Evolutionary conservation across 2,797 vertebrate genomes (phyloP), one percentile per base, ranked within the genome.

Genomic region (Sebastes umbrosus): DNA sequence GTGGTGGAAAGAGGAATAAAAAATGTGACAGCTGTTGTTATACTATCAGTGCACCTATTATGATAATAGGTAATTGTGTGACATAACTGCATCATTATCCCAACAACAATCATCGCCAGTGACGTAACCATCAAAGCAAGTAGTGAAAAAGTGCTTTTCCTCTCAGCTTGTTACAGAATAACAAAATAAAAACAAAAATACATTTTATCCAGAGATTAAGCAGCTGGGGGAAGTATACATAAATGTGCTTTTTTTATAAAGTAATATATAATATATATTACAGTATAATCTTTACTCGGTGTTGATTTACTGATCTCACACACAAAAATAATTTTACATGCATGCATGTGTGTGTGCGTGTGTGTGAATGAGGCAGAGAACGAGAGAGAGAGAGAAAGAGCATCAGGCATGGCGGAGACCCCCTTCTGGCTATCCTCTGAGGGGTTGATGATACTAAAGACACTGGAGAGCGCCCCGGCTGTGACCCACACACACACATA

Each of bases 381-480:
- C 2, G 2, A 69, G 78, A 68, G 80, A 83, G 59, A 55, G 70
- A 83, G 57, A 55, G 70, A 73, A 66, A 69, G 77, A 89, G 87
- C 89, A 88, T 82, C 88, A 92, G 88, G 88, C 88, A 78, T 84
- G 86, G 92, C 92, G 90, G 84, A 92, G 92, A 91, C 88, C 91
- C 94, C 94, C 93, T 94, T 95, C 93, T 93, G 94, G 91, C 92
- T 92, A 90, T 94, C 93, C 95, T 94, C 95, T 89, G 87, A 94
- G 95, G 95, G 93, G 94, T 90, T 94, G 94, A 96, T 96, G 94
- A 95, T 95, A 95, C 95, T 95, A 96, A 96, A 96, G 95, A 95
- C 95, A 94, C 94, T 94, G 94, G 94, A 94, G 93, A 94, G 89
- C 74, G 90, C 89, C 92, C 94, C 91, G 93, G 91, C 95, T 95